Base-by-base conservation (phyloP, 2,797 vertebrate genomes). In the Pterois miles region DNA sequence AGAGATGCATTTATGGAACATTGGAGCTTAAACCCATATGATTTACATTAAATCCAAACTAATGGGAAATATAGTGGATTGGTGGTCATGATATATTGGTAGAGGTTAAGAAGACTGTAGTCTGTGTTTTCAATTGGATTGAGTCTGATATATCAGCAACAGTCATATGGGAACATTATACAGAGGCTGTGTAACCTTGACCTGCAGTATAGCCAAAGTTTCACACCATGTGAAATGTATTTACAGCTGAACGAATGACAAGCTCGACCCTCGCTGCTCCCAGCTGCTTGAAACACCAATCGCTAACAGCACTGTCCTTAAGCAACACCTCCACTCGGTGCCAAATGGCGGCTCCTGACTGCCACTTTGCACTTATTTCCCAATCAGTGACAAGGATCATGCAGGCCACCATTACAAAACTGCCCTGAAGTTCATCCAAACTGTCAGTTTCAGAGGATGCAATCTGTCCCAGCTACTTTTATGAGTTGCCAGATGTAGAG, bases 301-400 rank as follows among this genome's bases (percentile, higher is more conserved):
- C 9, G 16, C 64, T 18, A 70, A 75, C 65, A 12, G 62, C 57
- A 16, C 22, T 52, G 70, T 88, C 71, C 86, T 86, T 68, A 81
- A 84, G 87, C 62, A 89, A 91, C 63, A 75, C 50, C 53, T 74
- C 27, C 23, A 2, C 23, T 75, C 33, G 20, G 59, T 43, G 82
- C 79, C 87, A 82, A 74, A 56, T 12, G 8, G 62, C 20, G 65
- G 67, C 63, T 76, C 56, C 65, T 66, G 80, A 70, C 79, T 78
- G 83, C 78, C 65, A 68, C 82, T 80, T 77, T 38, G 8, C 59
- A 25, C 73, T 74, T 46, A 70, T 88, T 91, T 89, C 85, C 74
- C 87, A 90, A 90, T 79, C 76, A 58, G 76, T 74, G 33, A 48
- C 70, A 75, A 62, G 54, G 79, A 78, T 76, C 58, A 29, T n/a